A percentile compares a stretch with the other conserved stretches of the same genome.
Conservation (phyloP, 2,113 vertebrate genomes). For the Elgaria multicarinata region DNA sequence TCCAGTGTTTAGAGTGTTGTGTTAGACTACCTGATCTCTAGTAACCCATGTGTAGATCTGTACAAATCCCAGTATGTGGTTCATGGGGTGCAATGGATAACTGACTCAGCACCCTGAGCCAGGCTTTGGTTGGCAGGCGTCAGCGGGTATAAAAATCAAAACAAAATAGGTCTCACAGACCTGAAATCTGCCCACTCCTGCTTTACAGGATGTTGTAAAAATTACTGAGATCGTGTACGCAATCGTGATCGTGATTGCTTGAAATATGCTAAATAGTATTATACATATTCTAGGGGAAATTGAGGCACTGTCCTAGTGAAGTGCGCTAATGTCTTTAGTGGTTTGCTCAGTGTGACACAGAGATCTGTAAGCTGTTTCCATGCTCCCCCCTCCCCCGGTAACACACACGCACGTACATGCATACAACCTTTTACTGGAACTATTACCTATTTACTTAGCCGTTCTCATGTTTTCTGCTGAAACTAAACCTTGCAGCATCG, state of each 20-base stretch:
- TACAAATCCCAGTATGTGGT: too few species aligned
- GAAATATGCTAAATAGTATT: not conserved
- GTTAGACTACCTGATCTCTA: too few species aligned
- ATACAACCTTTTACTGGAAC: not conserved
- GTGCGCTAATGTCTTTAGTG: not conserved
- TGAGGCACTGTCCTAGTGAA: not conserved
- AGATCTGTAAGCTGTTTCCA: not conserved
- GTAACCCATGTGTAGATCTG: too few species aligned
- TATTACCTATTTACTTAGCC: not conserved
- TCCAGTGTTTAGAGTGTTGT: too few species aligned
- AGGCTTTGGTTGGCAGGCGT: too few species aligned
- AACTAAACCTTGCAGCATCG: not conserved
- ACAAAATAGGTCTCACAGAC: too few species aligned
- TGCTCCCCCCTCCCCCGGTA: too few species aligned
- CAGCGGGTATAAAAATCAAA: too few species aligned
- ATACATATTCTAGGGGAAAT: not conserved
- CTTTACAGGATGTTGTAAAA: not conserved
- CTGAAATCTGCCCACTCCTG: too few species aligned
- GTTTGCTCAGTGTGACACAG: not conserved
- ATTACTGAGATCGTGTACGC: not conserved
- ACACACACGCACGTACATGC: not conserved
- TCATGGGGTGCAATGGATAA: too few species aligned
- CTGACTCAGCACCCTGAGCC: too few species aligned
- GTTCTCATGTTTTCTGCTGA: not conserved
- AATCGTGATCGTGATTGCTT: not conserved